Conservation (phyloP, 2,797 vertebrate species). For the Nothura maculosa region DNA sequence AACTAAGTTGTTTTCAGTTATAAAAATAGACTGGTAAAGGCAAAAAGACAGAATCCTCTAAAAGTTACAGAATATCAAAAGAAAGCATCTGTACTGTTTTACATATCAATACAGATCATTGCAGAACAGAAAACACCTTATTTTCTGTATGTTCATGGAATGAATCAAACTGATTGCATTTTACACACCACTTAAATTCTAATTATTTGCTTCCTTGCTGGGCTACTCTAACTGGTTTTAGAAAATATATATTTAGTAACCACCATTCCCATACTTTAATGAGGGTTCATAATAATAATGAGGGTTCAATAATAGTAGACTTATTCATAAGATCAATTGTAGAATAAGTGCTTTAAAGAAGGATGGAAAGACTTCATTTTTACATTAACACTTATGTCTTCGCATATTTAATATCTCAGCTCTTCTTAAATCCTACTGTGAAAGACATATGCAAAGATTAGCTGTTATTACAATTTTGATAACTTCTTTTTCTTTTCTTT, state of each 20-base stretch:
- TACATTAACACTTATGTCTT: background rate
- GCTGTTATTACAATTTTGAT: background rate
- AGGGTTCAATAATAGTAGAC: background rate
- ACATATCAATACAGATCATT: background rate
- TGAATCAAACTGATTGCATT: background rate
- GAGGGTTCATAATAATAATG: background rate
- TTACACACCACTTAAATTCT: background rate
- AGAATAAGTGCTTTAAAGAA: background rate
- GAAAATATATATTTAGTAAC: background rate
- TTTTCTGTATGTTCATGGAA: background rate
- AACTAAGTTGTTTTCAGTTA: constrained; percentile 30
- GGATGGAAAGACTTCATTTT: background rate
- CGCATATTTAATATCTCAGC: background rate
- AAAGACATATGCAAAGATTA: background rate
- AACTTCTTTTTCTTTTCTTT: background rate
- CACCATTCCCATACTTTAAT: background rate
- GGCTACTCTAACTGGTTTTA: background rate
- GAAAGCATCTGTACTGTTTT: background rate
- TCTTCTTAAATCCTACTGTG: background rate
- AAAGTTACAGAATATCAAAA: background rate
- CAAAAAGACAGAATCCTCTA: background rate
- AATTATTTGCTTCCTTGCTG: background rate
- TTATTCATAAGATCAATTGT: background rate
- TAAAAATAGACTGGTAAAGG: constrained; percentile 14
- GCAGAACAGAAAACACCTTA: background rate